phyloP scores from a whole-genome alignment of 2,888 invertebrate species.

The Pemphredon lugubris region DNA sequence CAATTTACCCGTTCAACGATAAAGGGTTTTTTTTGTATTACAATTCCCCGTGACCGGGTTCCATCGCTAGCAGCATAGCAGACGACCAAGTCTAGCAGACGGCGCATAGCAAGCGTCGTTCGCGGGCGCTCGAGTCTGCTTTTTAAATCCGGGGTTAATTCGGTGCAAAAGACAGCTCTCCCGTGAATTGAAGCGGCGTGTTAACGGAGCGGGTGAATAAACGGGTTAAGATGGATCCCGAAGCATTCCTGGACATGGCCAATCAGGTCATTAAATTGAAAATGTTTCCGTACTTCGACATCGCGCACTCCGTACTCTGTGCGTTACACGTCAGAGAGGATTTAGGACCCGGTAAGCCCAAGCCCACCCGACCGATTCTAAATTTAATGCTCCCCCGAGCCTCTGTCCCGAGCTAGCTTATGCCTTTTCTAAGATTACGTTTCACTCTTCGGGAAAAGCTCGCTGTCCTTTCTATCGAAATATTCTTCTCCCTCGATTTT shows the following conservation, averaged over 20 bases:
- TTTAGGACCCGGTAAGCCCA: slow-evolving; percentile 91
- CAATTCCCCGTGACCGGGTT: slow-evolving; percentile 27
- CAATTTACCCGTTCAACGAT: slow-evolving; percentile 19
- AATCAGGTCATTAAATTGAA: slow-evolving; percentile 99
- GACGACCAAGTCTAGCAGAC: slow-evolving; percentile 69
- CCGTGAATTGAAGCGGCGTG: not conserved
- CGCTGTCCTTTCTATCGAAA: not conserved
- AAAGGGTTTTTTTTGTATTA: slow-evolving; percentile 25
- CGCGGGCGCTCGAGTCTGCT: slow-evolving; percentile 64
- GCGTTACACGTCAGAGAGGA: slow-evolving; percentile 98
- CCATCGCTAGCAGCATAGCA: slow-evolving; percentile 69
- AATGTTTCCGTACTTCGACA: slow-evolving; percentile 99
- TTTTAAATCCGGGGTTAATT: slow-evolving; percentile 49
- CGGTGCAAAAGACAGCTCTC: slow-evolving; percentile 2
- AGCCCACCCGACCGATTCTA: slow-evolving; percentile 75
- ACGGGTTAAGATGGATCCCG: slow-evolving; percentile 90
- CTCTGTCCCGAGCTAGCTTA: slow-evolving; percentile 66
- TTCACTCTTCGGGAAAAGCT: slow-evolving; percentile 23
- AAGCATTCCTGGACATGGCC: slow-evolving; percentile 98
- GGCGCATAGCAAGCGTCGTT: slow-evolving; percentile 68
- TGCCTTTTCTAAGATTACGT: slow-evolving; percentile 52
- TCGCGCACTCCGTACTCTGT: slow-evolving; percentile 97
- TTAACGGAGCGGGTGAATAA: slow-evolving; percentile 1
- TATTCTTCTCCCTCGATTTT: not conserved
- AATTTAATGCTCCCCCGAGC: slow-evolving; percentile 74